Evolutionary conservation across 2,888 invertebrate genomes (phyloP).

Genomic region (Caenorhabditis wallacei): DNA sequence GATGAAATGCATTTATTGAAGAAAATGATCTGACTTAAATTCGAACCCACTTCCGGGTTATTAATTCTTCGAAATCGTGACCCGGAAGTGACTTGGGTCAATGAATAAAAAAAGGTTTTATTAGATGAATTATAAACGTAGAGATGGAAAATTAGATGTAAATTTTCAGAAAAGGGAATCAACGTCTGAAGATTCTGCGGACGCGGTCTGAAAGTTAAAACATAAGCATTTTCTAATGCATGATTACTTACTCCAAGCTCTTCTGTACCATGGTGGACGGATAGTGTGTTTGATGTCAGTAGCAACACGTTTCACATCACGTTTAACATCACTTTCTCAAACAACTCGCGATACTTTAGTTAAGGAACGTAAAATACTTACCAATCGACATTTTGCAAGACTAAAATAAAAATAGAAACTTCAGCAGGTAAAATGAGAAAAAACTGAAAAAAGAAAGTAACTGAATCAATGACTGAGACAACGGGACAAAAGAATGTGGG

Average conservation of each 20-base stretch:
- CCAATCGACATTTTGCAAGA: conserved; percentile 40
- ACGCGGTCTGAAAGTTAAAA: conserved; percentile 65
- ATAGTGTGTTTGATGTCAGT: conserved; percentile 67
- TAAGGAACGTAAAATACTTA: not conserved
- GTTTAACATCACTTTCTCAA: conserved; percentile 52
- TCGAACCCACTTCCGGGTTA: not conserved
- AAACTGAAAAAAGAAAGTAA: conserved; percentile 15
- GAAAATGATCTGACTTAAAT: not conserved
- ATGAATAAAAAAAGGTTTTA: conserved; percentile 11
- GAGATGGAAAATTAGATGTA: not conserved
- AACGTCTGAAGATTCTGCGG: conserved; percentile 62
- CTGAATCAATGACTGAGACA: conserved; percentile 14
- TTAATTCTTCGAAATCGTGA: not conserved
- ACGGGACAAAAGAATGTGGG: conserved; percentile 56
- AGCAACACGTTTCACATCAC: conserved; percentile 65
- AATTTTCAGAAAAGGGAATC: not conserved
- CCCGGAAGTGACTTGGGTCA: not conserved
- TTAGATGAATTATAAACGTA: not conserved
- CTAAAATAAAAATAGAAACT: not conserved
- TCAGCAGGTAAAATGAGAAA: conserved; percentile 3
- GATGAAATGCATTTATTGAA: not conserved
- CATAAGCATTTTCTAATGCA: not conserved
- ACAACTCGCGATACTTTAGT: too few relatives aligned
- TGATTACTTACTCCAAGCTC: conserved; percentile 67
- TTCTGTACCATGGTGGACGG: conserved; percentile 72